These are phyloP conservation scores for Epirrita christyi DNA, from an alignment of 2,888 invertebrate species.

Conservation along the genomic window DNA sequence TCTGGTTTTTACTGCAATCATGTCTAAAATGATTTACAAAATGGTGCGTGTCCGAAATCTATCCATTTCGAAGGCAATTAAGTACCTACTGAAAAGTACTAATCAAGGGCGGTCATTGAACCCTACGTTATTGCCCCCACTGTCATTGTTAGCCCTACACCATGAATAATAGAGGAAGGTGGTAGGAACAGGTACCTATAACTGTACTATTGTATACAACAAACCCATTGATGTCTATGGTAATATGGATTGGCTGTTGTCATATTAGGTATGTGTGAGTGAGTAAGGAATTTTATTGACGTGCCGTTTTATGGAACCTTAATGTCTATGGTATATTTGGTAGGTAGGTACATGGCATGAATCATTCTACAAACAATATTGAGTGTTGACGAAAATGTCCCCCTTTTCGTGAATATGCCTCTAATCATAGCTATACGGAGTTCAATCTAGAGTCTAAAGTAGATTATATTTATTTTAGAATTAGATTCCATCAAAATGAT, in stretches of 20 bases:
- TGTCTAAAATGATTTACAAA: slow-evolving; percentile 26
- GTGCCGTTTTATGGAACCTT: too few species aligned
- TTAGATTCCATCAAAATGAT: too few species aligned
- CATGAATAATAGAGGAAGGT: slow-evolving; percentile 22
- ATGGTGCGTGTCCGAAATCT: slow-evolving; percentile 30
- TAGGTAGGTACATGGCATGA: too few species aligned
- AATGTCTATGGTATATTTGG: too few species aligned
- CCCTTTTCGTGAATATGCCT: too few species aligned
- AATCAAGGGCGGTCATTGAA: slow-evolving; percentile 71
- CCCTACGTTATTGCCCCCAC: slow-evolving; percentile 55
- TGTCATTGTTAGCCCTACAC: slow-evolving; percentile 36
- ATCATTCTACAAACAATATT: too few species aligned
- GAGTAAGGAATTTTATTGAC: not conserved
- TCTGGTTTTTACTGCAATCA: not conserved
- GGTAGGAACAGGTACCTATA: slow-evolving; percentile 5
- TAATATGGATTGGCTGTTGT: not conserved
- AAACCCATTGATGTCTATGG: slow-evolving; percentile 1
- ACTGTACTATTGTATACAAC: not conserved
- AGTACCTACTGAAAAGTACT: slow-evolving; percentile 53
- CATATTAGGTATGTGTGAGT: not conserved
- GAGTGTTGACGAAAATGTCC: too few species aligned
- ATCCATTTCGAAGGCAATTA: slow-evolving; percentile 70
- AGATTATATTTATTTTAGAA: too few species aligned
- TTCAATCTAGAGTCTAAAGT: too few species aligned
- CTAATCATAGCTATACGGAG: too few species aligned